Base-by-base conservation (phyloP, 2,888 invertebrate species). In the Drosophila testacea region DNA sequence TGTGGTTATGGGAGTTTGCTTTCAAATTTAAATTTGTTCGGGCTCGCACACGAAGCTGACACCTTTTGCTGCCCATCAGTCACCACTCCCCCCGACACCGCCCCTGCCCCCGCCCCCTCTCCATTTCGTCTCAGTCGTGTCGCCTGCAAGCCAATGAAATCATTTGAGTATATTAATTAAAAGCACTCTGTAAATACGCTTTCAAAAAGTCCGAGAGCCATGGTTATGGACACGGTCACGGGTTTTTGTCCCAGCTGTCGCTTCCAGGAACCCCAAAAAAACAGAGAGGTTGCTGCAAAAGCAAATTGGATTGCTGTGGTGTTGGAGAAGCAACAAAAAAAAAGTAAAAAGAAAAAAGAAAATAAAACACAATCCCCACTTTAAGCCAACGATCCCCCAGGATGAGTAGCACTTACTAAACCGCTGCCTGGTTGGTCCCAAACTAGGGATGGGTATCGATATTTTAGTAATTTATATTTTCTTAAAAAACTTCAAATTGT, bases 111-210 rank as follows among this genome's bases (percentile, higher is more conserved):
- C 1, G n/a, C 7, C 4, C 41, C 47, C 16, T 16, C 16, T 5
- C 28, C 11, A 4, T 30, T 46, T n/a, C 27, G 22, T 22, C 22
- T 22, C 22, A 22, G 22, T 22, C 22, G 22, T 41, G 22, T 27
- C 16, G 32, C 11, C 39, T n/a, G 34, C 62, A 22, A 48, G 79
- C 71, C 81, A 81, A 87, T 82, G 77, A 82, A 83, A 85, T 88
- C 80, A 77, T 84, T 81, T 88, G 85, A 85, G 83, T 88, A 82
- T 85, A 88, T 83, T 83, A 83, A 83, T 83, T 83, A 83, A 88
- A 83, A 85, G 85, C 83, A 72, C 69, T 88, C 69, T 69, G 79
- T 54, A 82, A 81, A 77, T 69, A 79, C 63, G 51, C 54, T 42
- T 41, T 16, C 42, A 44, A 48, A 36, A 63, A 28, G 47, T 44